A percentile compares a stretch with the other conserved stretches of the same genome.
Conservation (phyloP, 2,113 vertebrate genomes). For the Glaucidium brasilianum region DNA sequence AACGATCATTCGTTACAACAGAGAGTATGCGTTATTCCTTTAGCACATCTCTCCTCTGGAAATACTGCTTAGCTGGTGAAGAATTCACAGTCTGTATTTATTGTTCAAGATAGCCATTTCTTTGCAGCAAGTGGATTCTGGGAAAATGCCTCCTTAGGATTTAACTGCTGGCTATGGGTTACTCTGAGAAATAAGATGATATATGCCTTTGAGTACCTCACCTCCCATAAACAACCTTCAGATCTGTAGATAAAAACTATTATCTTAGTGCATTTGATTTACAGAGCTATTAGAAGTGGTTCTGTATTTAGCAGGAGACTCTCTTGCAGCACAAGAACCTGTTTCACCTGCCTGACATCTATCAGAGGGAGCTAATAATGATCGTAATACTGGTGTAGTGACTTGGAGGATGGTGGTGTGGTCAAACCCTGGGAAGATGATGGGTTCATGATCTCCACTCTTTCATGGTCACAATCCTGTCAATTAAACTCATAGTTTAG, state of each 20-base stretch:
- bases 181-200: neutral
- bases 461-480: neutral
- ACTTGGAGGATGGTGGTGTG: accelerated
- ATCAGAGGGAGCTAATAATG: neutral
- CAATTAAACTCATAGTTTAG: neutral
- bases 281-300: constrained; percentile 23
- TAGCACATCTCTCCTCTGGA: neutral
- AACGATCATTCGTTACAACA: neutral
- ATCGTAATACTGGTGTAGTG: neutral
- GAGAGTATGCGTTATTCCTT: neutral
- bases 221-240: constrained; percentile 19
- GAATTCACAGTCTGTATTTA: constrained; percentile 10
- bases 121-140: constrained; percentile 44
- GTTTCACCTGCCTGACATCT: neutral
- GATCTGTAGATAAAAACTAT: constrained; percentile 25
- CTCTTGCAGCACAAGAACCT: neutral
- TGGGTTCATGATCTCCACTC: neutral
- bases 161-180: neutral
- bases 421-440: neutral
- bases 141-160: constrained; percentile 19
- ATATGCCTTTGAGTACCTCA: neutral
- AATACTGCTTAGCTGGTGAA: neutral
- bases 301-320: neutral
- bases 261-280: constrained; percentile 33
- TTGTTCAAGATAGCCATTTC: neutral